phyloP scores from a whole-genome alignment of 2,113 vertebrate genomes.

The Aegotheles bennettii region DNA sequence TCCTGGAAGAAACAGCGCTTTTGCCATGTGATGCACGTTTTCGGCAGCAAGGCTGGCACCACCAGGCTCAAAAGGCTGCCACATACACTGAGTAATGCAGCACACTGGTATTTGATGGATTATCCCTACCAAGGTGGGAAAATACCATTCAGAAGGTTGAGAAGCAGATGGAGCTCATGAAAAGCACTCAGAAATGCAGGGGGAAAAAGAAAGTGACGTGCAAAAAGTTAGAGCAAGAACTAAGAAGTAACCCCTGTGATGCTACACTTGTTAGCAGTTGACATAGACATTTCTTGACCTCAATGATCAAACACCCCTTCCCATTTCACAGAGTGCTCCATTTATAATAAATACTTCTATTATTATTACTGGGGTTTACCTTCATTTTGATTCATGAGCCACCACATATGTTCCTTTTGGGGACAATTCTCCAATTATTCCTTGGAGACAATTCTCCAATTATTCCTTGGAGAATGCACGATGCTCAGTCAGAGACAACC shows the following conservation, averaged over 20 bases:
- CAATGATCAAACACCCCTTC: not conserved
- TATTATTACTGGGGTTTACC: not conserved
- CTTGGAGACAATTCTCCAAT: not conserved
- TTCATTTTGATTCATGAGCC: not conserved
- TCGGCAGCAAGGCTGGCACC: conserved; percentile 70
- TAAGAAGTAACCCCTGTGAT: not conserved
- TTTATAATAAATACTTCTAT: not conserved
- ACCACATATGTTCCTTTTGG: not conserved
- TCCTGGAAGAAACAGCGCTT: conserved; percentile 67
- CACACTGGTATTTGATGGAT: conserved; percentile 78
- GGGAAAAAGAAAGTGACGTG: not conserved
- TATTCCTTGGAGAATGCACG: not conserved
- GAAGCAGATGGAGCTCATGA: not conserved
- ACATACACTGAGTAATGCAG: conserved; percentile 72
- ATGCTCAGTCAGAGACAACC: not conserved
- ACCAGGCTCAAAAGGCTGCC: conserved; percentile 77
- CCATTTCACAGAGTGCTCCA: not conserved
- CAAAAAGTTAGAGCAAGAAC: not conserved
- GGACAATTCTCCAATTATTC: not conserved
- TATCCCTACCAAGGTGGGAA: conserved; percentile 65
- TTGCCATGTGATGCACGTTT: conserved; percentile 67
- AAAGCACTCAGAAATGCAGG: not conserved
- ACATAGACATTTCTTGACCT: not conserved
- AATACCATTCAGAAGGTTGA: not conserved
- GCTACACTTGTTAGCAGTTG: not conserved